Evolutionary conservation across 1,140 invertebrate species (phyloP), one percentile per base, ranked within the genome.

Genomic region (Aphelinus certus): DNA sequence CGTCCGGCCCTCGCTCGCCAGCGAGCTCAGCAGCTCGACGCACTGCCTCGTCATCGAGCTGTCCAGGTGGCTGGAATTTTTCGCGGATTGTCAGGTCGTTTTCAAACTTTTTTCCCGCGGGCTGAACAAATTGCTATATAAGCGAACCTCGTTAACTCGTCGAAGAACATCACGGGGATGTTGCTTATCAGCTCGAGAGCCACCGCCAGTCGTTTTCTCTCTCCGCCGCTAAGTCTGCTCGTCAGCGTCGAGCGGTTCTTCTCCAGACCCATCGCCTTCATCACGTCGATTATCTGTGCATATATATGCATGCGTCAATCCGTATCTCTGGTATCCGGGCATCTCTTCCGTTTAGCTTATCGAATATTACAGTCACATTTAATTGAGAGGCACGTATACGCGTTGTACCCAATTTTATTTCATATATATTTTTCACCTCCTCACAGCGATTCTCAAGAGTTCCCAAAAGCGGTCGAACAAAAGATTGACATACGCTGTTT

Each of bases 151-250:
- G 96, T 98, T 61, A 96, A 96, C 84, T 98, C 96, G 84, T 98
- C 96, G 79, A 97, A 93, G 87, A 97, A 96, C 89, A 98, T 92
- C 7, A 97, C 90, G 3, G 95, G 94, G 6, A 96, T 96, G 87
- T 97, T 96, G 82, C 94, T 95, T 61, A 97, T 88, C 74, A 95
- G 83, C 84, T 95, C 94, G 49, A 96, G 87, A 43, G 95, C 96
- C 67, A 97, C 96, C 2, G 94, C 93, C 3, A 98, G 88, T 79
- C 95, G 89, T 87, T 97, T 96, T 79, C 92, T 92, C 87, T 97
- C 94, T 4, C 96, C 96, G 49, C 96, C 96, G 3, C 95, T 96
- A 4, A 97, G 88, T 72, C 92, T 90, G n/a, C 86, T 87, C 1
- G 92, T 92, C 58, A 91, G 86, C 1, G 94, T 95, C 76, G 93